Conservation (phyloP, 2,113 vertebrate species). For the Zonotrichia leucophrys region DNA sequence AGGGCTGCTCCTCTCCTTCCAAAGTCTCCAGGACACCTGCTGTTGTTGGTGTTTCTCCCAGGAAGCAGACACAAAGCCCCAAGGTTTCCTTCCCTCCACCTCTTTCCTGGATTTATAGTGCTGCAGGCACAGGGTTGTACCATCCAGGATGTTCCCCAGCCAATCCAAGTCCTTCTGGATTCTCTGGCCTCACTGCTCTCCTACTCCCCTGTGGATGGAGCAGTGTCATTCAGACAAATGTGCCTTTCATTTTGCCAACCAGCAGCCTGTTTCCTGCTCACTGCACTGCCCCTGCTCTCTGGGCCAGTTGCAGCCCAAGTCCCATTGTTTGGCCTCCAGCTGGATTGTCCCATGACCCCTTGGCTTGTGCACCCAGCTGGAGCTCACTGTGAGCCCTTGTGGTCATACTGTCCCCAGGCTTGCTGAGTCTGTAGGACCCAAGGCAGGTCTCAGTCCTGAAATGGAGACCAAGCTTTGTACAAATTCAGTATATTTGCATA, state of each 20-base stretch:
- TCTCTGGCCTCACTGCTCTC: background rate
- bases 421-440: background rate
- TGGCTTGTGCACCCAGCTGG: background rate
- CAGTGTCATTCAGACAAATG: background rate
- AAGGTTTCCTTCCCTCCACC: background rate
- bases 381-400: background rate
- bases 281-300: background rate
- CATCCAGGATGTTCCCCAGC: background rate
- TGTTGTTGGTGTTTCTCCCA: background rate
- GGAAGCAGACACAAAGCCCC: background rate
- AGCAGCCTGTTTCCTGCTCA: background rate
- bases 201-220: background rate
- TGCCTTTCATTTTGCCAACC: background rate
- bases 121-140: conserved; percentile 8
- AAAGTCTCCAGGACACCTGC: background rate
- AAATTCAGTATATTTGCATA: background rate
- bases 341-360: background rate
- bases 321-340: conserved; percentile 21
- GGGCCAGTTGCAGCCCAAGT: background rate
- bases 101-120: conserved; percentile 36
- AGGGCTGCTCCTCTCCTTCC: background rate
- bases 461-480: background rate
- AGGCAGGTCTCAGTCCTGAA: background rate
- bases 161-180: conserved; percentile 50
- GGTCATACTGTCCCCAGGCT: background rate